Evolutionary conservation across 2,888 invertebrate species (phyloP).

Genomic region (Drosophila vallismaia): DNA sequence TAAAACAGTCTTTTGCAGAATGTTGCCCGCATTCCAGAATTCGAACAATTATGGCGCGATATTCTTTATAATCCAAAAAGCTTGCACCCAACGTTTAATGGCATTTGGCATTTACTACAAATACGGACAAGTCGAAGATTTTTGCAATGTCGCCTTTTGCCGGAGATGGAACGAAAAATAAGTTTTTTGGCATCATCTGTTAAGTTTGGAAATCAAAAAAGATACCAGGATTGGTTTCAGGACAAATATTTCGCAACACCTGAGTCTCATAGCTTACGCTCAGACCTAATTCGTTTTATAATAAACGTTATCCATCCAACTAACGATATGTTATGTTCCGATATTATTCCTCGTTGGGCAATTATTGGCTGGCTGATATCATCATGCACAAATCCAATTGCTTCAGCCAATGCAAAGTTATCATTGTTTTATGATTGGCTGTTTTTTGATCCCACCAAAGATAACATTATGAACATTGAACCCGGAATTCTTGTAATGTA

Average conservation of each 20-base stretch:
- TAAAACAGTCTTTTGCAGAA: constrained; percentile 86
- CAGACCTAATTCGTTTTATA: constrained; percentile 89
- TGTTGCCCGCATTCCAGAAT: constrained; percentile 88
- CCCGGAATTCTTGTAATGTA: constrained; percentile 89
- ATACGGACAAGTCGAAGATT: constrained; percentile 87
- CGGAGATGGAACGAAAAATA: constrained; percentile 88
- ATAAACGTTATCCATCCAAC: constrained; percentile 89
- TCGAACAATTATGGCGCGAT: constrained; percentile 88
- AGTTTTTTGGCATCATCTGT: constrained; percentile 86
- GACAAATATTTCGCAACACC: constrained; percentile 88
- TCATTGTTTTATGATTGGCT: constrained; percentile 89
- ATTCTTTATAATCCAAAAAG: constrained; percentile 87
- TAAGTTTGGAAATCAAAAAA: constrained; percentile 87
- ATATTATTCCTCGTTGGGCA: constrained; percentile 89
- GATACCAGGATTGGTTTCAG: constrained; percentile 90
- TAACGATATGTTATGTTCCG: constrained; percentile 88
- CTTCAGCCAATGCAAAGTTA: constrained; percentile 88
- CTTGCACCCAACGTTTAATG: constrained; percentile 87
- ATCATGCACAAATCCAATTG: constrained; percentile 88
- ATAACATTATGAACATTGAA: constrained; percentile 90
- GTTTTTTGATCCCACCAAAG: constrained; percentile 87
- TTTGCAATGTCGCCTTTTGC: constrained; percentile 86
- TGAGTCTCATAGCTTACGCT: constrained; percentile 88
- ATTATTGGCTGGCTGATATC: constrained; percentile 89
- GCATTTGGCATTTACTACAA: constrained; percentile 86